Conservation (phyloP, 1,140 invertebrate species). For the Atta colombica region DNA sequence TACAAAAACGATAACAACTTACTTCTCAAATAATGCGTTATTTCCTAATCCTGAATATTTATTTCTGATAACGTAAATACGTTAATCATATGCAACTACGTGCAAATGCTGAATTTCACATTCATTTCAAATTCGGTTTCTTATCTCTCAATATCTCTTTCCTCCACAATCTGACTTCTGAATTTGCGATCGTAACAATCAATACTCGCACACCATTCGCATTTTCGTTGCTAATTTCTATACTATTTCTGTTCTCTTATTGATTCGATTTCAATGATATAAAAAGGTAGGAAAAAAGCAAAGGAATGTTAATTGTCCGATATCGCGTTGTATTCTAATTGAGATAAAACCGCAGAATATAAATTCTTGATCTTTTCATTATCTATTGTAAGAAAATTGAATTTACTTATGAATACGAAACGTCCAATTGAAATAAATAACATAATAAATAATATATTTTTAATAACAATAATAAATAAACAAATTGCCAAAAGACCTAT, state of each 20-base stretch:
- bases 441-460: neutral
- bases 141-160: too few species aligned
- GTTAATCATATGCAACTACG: neutral
- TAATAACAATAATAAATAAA: neutral
- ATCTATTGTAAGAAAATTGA: neutral
- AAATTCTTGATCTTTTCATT: slow-evolving; percentile 20
- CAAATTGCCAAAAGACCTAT: too few species aligned
- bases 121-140: neutral
- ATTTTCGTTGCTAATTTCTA: neutral
- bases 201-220: neutral
- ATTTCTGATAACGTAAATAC: slow-evolving; percentile 1
- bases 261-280: neutral
- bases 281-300: neutral
- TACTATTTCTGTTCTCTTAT: neutral
- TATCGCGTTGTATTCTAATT: neutral
- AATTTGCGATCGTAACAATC: neutral
- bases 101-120: neutral
- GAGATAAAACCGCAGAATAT: neutral
- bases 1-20: too few species aligned
- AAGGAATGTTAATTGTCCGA: neutral
- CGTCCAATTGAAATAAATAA: slow-evolving; percentile 14
- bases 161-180: neutral
- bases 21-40: too few species aligned
- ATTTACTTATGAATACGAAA: slow-evolving; percentile 15
- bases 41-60: too few species aligned